Evolutionary conservation across 2,113 vertebrate species (phyloP).

Genomic region (Muntiacus reevesi): DNA sequence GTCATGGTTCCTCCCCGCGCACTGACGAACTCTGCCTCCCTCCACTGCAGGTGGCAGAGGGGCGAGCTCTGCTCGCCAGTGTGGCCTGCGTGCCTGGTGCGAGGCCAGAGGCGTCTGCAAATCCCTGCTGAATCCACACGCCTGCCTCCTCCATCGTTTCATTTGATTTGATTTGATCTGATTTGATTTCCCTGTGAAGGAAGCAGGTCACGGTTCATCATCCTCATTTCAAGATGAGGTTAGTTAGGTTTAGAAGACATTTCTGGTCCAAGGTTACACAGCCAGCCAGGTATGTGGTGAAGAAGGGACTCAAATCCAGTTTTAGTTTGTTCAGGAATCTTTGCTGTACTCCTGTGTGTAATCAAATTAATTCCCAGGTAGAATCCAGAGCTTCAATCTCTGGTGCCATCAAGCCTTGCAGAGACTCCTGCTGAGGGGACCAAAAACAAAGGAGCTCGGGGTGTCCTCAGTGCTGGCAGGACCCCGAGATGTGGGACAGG

Average conservation of each 20-base stretch:
- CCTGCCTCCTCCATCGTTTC: neutral
- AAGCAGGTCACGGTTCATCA: neutral
- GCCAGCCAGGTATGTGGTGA: neutral
- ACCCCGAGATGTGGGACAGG: neutral
- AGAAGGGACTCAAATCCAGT: neutral
- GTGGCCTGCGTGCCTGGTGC: neutral
- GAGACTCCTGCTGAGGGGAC: neutral
- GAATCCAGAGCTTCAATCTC: neutral
- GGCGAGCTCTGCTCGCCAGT: neutral
- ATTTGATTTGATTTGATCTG: neutral
- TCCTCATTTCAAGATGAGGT: neutral
- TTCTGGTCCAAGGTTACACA: neutral
- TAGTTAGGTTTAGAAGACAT: neutral
- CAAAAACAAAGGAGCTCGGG: neutral
- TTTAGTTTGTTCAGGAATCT: neutral
- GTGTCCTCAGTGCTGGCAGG: neutral
- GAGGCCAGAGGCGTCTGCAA: neutral
- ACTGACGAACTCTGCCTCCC: neutral
- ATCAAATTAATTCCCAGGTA: neutral
- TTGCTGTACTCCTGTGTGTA: neutral
- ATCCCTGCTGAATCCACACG: neutral
- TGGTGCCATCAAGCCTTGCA: neutral
- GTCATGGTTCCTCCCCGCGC: rapidly evolving
- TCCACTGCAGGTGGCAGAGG: neutral
- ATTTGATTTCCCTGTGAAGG: neutral